Evolutionary conservation across 2,888 invertebrate genomes (phyloP).

Genomic region (Uropetala carovei): DNA sequence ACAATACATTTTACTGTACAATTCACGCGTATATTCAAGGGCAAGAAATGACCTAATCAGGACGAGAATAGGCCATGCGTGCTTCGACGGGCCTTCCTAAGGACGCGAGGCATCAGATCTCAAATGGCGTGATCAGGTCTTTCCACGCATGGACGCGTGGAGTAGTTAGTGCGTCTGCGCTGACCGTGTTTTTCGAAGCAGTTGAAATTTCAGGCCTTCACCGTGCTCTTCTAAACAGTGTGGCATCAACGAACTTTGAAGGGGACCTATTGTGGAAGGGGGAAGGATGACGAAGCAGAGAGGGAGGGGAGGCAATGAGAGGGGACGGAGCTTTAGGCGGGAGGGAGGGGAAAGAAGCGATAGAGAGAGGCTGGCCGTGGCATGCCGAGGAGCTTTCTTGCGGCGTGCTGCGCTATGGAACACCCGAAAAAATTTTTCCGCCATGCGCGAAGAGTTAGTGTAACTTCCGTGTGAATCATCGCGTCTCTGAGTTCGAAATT

Average conservation of each 20-base stretch:
- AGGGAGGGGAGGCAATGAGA: neutral
- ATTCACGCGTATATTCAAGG: too few relatives aligned
- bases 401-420: neutral
- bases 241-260: slow-evolving; percentile 32
- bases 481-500: neutral
- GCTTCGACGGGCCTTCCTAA: too few relatives aligned
- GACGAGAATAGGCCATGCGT: too few relatives aligned
- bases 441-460: neutral
- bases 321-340: neutral
- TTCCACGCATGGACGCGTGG: neutral
- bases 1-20: too few relatives aligned
- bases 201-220: slow-evolving; percentile 5
- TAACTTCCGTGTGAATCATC: neutral
- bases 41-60: too few relatives aligned
- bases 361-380: neutral
- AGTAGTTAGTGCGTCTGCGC: too few relatives aligned
- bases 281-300: neutral
- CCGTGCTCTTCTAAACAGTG: neutral
- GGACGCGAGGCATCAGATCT: neutral
- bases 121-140: neutral
- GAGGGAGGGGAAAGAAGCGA: neutral
- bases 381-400: neutral
- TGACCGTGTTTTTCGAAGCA: neutral
- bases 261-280: slow-evolving; percentile 5
- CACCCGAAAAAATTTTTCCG: neutral